phyloP scores from a whole-genome alignment of 2,888 invertebrate species.

The Ennomos erosarius region DNA sequence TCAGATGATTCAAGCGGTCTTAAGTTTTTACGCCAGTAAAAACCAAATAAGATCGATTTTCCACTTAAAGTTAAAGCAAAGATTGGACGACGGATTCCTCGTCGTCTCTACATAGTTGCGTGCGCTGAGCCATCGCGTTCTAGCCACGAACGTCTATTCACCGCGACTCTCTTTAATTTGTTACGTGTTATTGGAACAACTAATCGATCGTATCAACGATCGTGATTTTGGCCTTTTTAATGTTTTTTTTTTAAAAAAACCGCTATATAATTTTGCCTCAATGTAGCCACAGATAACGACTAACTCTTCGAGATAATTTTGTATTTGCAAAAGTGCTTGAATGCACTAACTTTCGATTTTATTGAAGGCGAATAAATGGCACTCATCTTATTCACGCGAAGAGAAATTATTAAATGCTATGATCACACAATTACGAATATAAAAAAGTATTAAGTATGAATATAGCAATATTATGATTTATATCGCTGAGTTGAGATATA shows the following conservation, averaged over 20 bases:
- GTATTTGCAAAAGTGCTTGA: slow-evolving; percentile 17
- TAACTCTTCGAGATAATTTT: neutral
- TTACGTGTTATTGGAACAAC: slow-evolving; percentile 33
- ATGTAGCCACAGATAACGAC: neutral
- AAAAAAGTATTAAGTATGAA: slow-evolving; percentile 24
- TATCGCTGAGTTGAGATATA: slow-evolving; percentile 22
- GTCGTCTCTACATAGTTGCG: slow-evolving; percentile 27
- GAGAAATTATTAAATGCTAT: slow-evolving; percentile 23
- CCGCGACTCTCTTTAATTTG: slow-evolving; percentile 27
- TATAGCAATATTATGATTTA: slow-evolving; percentile 31
- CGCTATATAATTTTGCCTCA: neutral
- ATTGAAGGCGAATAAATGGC: slow-evolving; percentile 26
- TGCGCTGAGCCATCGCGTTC: slow-evolving; percentile 12
- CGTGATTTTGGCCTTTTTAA: slow-evolving; percentile 3
- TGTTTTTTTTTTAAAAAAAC: neutral
- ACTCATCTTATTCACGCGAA: slow-evolving; percentile 15
- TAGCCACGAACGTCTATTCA: slow-evolving; percentile 15
- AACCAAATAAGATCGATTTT: slow-evolving; percentile 59
- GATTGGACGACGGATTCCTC: slow-evolving; percentile 32
- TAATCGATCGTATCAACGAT: slow-evolving; percentile 5
- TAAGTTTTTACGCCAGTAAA: slow-evolving; percentile 16
- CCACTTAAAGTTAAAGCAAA: slow-evolving; percentile 44
- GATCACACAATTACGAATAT: slow-evolving; percentile 17
- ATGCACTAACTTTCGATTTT: slow-evolving; percentile 25
- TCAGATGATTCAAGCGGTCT: slow-evolving; percentile 12